phyloP scores from a whole-genome alignment of 2,113 vertebrate genomes.

The Phrynosoma blainvillii region DNA sequence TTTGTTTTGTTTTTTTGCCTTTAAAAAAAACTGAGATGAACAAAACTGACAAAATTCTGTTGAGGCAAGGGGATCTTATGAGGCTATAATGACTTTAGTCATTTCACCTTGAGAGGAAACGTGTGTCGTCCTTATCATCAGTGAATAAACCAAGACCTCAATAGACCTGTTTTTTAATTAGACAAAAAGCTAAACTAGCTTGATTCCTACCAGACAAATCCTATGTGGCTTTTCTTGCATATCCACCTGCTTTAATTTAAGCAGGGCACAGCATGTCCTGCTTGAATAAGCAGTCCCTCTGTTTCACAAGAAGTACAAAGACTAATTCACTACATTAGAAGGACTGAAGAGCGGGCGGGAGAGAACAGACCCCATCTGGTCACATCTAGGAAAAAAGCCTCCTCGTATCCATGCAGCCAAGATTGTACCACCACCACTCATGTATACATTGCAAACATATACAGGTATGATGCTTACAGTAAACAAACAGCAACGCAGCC shows the following conservation, averaged over 20 bases:
- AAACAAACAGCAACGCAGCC: conserved; percentile 70
- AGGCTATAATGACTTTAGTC: conserved; percentile 15
- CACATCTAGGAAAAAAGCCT: conserved; percentile 41
- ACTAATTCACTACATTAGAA: conserved; percentile 43
- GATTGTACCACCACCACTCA: conserved; percentile 38
- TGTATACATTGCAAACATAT: conserved; percentile 70
- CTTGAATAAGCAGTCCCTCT: conserved; percentile 39
- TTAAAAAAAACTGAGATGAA: conserved; percentile 36
- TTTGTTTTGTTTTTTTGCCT: too few relatives aligned
- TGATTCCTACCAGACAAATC: conserved; percentile 37
- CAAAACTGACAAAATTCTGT: background rate
- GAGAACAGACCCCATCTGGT: conserved; percentile 40
- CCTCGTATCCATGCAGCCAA: conserved; percentile 23
- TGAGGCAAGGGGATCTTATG: background rate
- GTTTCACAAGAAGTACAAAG: conserved; percentile 54
- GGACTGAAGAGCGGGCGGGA: background rate
- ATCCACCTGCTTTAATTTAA: conserved; percentile 45
- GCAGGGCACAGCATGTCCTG: conserved; percentile 43
- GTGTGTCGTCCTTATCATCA: conserved; percentile 39
- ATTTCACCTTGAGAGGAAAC: conserved; percentile 17
- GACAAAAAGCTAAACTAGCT: conserved; percentile 51
- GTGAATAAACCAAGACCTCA: conserved; percentile 26
- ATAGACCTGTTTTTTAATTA: conserved; percentile 36
- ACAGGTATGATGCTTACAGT: conserved; percentile 68
- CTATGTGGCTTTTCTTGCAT: conserved; percentile 18